A percentile compares a stretch with the other conserved stretches of the same genome.
These are phyloP conservation scores for Hirtodrosophila histrioides DNA, from an alignment of 2,888 invertebrate genomes.

Conservation along the genomic window DNA sequence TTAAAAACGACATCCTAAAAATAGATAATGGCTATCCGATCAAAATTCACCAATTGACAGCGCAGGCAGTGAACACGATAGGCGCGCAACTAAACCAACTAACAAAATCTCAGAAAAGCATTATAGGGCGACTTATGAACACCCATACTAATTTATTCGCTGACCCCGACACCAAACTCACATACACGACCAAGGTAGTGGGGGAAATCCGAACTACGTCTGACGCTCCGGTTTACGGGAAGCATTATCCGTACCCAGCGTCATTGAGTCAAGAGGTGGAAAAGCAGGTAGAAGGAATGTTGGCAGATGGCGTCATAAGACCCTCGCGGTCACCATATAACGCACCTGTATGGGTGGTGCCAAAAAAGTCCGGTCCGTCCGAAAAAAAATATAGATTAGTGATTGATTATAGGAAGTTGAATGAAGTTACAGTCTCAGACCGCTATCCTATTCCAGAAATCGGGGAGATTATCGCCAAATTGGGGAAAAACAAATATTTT, in stretches of 20 bases:
- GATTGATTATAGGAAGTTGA: not conserved
- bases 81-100: too few species aligned
- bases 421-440: too few species aligned
- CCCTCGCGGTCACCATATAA: constrained; percentile 8
- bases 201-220: not conserved
- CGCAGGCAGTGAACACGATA: too few species aligned
- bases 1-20: not conserved
- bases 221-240: not conserved
- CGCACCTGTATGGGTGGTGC: constrained; percentile 1
- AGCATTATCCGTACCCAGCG: constrained; percentile 6
- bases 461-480: not conserved
- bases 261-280: too few species aligned
- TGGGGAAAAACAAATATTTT: not conserved
- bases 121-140: too few species aligned
- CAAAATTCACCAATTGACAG: not conserved
- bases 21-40: not conserved
- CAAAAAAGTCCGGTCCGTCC: not conserved
- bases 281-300: not conserved
- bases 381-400: not conserved
- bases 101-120: too few species aligned
- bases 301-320: constrained; percentile 5
- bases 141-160: too few species aligned
- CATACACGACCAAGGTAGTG: not conserved
- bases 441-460: not conserved
- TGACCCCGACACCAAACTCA: too few species aligned